These are phyloP conservation scores for Myiotriccus ornatus DNA, from an alignment of 2,797 vertebrate genomes.

Conservation along the genomic window DNA sequence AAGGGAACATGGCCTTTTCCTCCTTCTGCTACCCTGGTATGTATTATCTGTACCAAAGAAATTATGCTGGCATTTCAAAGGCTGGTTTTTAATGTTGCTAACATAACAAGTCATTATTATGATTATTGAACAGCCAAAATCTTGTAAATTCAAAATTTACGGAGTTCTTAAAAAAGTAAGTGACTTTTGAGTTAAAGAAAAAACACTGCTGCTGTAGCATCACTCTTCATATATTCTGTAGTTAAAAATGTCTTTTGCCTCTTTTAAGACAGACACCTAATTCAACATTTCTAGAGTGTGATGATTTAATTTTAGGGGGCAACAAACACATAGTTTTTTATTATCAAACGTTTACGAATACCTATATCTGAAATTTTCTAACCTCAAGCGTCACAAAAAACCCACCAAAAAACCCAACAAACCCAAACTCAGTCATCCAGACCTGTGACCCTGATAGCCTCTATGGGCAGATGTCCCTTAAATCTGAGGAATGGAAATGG, in stretches of 20 bases:
- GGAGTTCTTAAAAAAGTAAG: neutral
- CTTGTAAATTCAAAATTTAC: neutral
- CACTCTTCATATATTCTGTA: neutral
- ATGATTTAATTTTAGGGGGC: neutral
- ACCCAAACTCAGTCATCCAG: neutral
- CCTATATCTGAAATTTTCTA: neutral
- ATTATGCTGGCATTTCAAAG: neutral
- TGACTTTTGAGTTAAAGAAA: neutral
- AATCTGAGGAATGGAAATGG: neutral
- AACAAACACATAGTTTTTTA: neutral
- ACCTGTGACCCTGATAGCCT: neutral
- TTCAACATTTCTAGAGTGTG: neutral
- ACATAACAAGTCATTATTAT: neutral
- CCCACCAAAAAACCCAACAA: fast-evolving
- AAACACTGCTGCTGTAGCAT: neutral
- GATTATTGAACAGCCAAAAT: neutral
- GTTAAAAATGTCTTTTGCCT: neutral
- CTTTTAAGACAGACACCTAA: neutral
- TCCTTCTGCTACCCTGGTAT: neutral
- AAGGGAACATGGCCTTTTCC: neutral
- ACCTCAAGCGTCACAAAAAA: neutral
- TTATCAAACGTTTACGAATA: neutral
- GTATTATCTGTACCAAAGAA: neutral
- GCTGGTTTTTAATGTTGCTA: neutral
- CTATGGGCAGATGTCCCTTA: neutral